These are phyloP conservation scores for Globodera rostochiensis DNA, from an alignment of 1,140 invertebrate species.

Conservation along the genomic window DNA sequence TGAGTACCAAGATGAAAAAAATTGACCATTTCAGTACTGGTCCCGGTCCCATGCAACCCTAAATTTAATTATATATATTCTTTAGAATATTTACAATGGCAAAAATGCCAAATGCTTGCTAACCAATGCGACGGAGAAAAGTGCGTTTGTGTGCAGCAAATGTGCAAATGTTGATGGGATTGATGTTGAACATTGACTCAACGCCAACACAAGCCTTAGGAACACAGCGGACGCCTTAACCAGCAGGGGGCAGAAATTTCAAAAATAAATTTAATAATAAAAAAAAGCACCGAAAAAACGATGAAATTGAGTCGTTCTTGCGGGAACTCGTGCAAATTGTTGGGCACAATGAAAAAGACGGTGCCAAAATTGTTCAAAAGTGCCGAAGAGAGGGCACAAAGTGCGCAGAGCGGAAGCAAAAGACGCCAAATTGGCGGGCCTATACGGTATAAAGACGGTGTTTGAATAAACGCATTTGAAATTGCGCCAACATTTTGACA, in stretches of 20 bases:
- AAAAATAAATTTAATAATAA: neutral
- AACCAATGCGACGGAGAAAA: conserved; percentile 15
- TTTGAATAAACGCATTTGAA: neutral
- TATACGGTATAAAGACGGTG: neutral
- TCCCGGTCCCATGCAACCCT: too few relatives aligned
- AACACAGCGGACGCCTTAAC: neutral
- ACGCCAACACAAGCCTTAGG: neutral
- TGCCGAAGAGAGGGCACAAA: neutral
- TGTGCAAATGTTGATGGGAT: neutral
- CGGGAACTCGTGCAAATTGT: neutral
- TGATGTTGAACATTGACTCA: neutral
- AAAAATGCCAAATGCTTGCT: neutral
- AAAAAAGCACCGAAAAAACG: neutral
- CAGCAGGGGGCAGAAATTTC: neutral
- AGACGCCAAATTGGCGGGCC: conserved; percentile 1
- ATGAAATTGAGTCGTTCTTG: neutral
- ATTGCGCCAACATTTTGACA: neutral
- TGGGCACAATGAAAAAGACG: neutral
- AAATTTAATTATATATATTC: too few relatives aligned
- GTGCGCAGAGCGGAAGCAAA: neutral
- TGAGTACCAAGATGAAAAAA: too few relatives aligned
- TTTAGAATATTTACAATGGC: too few relatives aligned
- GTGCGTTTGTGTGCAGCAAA: conserved; percentile 7
- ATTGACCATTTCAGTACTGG: too few relatives aligned
- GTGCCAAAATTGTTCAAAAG: neutral